Evolutionary conservation across 2,888 invertebrate species (phyloP).

Genomic region (Microchrysa polita): DNA sequence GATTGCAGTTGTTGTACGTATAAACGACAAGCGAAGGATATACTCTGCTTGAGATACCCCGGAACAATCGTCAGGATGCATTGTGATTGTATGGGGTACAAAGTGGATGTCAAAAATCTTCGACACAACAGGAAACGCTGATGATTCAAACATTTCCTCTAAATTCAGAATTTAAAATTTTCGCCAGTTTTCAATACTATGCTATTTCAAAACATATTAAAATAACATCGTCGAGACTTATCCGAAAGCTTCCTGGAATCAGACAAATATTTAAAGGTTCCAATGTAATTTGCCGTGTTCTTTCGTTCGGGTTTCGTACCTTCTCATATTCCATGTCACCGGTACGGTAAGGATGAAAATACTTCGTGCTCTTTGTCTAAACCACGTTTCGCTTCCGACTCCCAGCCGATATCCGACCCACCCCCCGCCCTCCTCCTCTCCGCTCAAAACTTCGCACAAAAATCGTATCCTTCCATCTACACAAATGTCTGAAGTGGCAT

Average conservation of each 20-base stretch:
- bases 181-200: too few species aligned
- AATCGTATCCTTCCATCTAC: neutral
- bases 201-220: too few species aligned
- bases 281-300: constrained; percentile 5
- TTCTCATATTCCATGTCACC: neutral
- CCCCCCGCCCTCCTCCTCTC: neutral
- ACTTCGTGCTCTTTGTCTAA: constrained; percentile 1
- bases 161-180: too few species aligned
- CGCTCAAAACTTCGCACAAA: neutral
- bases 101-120: neutral
- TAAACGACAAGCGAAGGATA: neutral
- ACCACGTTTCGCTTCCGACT: neutral
- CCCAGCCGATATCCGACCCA: neutral
- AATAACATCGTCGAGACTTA: too few species aligned
- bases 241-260: neutral
- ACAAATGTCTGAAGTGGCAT: constrained; percentile 28
- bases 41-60: too few species aligned
- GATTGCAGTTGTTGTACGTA: constrained; percentile 9
- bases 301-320: neutral
- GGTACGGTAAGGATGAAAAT: neutral
- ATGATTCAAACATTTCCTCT: too few species aligned
- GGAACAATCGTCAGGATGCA: neutral
- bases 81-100: neutral
- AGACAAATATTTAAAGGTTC: neutral
- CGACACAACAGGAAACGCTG: too few species aligned